Percentiles rank a stretch among this genome's conserved stretches.
Evolutionary conservation across 2,113 vertebrate species (phyloP).

Genomic region (Lucifuga dentata): DNA sequence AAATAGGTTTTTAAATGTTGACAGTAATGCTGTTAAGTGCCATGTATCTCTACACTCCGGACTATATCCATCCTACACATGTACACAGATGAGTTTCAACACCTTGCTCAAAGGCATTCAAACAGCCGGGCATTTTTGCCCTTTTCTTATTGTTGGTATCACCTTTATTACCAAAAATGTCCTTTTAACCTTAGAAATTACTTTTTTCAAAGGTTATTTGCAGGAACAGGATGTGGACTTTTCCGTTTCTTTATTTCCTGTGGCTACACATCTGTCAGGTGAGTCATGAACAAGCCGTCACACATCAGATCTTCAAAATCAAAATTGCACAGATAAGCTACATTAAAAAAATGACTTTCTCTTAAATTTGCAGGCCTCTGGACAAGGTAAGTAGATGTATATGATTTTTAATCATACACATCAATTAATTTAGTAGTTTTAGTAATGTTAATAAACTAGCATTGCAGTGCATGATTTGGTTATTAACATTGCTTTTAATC

Average conservation of each 20-base stretch:
- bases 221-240: conserved; percentile 58
- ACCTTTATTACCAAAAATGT: too few species aligned
- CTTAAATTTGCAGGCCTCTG: conserved; percentile 46
- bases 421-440: too few species aligned
- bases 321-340: not conserved
- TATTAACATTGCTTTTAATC: not conserved
- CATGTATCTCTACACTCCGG: too few species aligned
- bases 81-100: too few species aligned
- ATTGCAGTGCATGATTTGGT: not conserved
- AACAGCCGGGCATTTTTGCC: too few species aligned
- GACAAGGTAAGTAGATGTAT: conserved; percentile 43
- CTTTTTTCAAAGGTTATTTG: not conserved
- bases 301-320: not conserved
- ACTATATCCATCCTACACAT: too few species aligned
- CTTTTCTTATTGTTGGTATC: too few species aligned
- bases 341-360: not conserved
- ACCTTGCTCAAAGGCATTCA: too few species aligned
- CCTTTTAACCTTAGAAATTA: not conserved
- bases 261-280: conserved; percentile 46
- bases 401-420: too few species aligned
- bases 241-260: conserved; percentile 40
- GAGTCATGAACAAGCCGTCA: not conserved
- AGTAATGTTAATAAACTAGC: too few species aligned
- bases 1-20: too few species aligned
- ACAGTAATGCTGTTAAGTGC: too few species aligned